Evolutionary conservation across 53 echinoderm and acorn worm genomes (phyloP).

Genomic region (Antedon mediterranea): DNA sequence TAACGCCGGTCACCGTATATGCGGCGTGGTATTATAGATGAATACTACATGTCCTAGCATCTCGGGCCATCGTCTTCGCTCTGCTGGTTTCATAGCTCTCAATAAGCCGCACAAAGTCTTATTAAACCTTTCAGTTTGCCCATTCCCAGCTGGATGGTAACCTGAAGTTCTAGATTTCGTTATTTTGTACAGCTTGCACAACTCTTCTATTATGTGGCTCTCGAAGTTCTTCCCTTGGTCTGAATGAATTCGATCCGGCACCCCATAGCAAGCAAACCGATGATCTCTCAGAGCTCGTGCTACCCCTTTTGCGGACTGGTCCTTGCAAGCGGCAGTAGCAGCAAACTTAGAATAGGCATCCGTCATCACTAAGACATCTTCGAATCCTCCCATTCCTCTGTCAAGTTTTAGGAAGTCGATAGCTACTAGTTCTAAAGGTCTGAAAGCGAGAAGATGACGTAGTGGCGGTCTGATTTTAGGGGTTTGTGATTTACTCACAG

Average conservation of each 20-base stretch:
- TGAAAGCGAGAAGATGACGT: conserved; percentile 15
- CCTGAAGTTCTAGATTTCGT: conserved; percentile 21
- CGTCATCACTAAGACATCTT: conserved; percentile 17
- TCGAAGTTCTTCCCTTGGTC: conserved; percentile 38
- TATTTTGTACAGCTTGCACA: conserved; percentile 15
- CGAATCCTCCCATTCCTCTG: not conserved
- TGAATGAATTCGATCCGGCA: conserved; percentile 25
- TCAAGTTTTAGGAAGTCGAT: conserved; percentile 14
- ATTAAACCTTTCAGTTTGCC: conserved; percentile 17
- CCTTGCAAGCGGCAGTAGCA: conserved; percentile 8
- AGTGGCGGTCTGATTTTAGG: conserved; percentile 19
- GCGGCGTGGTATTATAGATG: conserved; percentile 26
- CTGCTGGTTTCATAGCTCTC: conserved; percentile 5
- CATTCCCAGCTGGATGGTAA: conserved; percentile 34
- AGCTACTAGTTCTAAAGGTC: conserved; percentile 8
- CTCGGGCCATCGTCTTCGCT: conserved; percentile 16
- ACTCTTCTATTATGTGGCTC: conserved; percentile 17
- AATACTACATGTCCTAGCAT: conserved; percentile 13
- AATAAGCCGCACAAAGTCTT: conserved; percentile 19
- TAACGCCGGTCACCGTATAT: conserved; percentile 15
- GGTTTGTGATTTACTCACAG: not conserved
- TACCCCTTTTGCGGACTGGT: conserved; percentile 10
- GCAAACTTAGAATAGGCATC: conserved; percentile 14
- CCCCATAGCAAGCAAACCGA: conserved; percentile 25
- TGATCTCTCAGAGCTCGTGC: conserved; percentile 8